phyloP scores from a whole-genome alignment of 2,888 invertebrate species.

The Brachylomia viminalis region DNA sequence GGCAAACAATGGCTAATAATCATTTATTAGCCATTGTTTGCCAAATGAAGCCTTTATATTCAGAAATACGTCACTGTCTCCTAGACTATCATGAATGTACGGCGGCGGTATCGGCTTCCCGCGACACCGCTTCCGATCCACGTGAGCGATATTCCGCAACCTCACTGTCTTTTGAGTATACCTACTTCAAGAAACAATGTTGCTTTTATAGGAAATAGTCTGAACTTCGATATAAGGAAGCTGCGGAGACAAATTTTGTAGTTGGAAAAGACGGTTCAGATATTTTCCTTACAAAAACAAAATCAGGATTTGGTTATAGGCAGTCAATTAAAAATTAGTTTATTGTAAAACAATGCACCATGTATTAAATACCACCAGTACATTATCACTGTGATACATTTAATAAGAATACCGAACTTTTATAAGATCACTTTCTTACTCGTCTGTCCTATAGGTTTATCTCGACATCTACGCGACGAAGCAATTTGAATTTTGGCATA shows the following conservation, averaged over 20 bases:
- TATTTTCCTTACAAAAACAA: not conserved
- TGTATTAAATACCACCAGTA: not conserved
- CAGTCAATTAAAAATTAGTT: too few relatives aligned
- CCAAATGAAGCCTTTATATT: too few relatives aligned
- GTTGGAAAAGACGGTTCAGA: too few relatives aligned
- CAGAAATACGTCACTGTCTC: conserved; percentile 57
- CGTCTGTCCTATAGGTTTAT: not conserved
- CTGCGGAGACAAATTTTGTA: not conserved
- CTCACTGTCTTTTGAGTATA: conserved; percentile 56
- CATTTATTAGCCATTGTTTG: too few relatives aligned
- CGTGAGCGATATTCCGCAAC: conserved; percentile 63
- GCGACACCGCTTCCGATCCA: conserved; percentile 86
- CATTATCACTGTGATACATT: not conserved
- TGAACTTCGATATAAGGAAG: not conserved
- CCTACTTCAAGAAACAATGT: conserved; percentile 29
- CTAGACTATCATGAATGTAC: conserved; percentile 72
- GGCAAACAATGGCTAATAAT: too few relatives aligned
- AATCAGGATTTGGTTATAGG: not conserved
- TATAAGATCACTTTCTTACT: not conserved
- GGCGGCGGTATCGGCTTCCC: conserved; percentile 86
- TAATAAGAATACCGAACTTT: not conserved
- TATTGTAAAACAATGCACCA: not conserved
- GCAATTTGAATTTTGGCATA: not conserved
- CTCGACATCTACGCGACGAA: not conserved
- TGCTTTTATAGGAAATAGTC: conserved; percentile 16